Evolutionary conservation across 2,888 invertebrate species (phyloP).

Genomic region (Piscicola geometra): DNA sequence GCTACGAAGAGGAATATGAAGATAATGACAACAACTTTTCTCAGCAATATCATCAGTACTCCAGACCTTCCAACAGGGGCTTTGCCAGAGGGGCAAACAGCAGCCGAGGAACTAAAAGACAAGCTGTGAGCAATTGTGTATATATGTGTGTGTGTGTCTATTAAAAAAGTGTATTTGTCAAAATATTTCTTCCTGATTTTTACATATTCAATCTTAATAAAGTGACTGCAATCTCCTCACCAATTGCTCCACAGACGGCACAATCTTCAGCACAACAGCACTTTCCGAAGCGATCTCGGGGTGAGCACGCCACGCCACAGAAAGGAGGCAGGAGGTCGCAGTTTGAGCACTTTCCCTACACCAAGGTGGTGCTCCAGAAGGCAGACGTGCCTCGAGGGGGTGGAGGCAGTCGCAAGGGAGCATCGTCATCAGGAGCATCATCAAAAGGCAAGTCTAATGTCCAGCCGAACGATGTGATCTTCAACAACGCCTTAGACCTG

Average conservation of each 20-base stretch:
- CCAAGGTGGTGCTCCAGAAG: background rate
- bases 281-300: background rate
- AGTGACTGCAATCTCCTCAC: no score
- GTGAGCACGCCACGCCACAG: background rate
- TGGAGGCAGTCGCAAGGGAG: background rate
- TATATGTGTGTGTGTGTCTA: no score
- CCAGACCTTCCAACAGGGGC: background rate
- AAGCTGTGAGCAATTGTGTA: no score
- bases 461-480: background rate
- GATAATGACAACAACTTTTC: constrained; percentile 11
- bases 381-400: background rate
- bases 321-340: background rate
- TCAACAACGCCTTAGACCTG: constrained; percentile 8
- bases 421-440: background rate
- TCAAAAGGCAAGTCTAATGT: background rate
- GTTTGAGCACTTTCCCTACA: background rate
- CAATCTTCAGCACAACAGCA: background rate
- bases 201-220: no score
- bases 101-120: background rate
- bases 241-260: no score
- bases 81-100: background rate
- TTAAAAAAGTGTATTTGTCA: no score
- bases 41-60: background rate
- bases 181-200: no score
- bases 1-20: constrained; percentile 18